Conservation (phyloP, 2,888 invertebrate species). For the Alentia gelatinosa region DNA sequence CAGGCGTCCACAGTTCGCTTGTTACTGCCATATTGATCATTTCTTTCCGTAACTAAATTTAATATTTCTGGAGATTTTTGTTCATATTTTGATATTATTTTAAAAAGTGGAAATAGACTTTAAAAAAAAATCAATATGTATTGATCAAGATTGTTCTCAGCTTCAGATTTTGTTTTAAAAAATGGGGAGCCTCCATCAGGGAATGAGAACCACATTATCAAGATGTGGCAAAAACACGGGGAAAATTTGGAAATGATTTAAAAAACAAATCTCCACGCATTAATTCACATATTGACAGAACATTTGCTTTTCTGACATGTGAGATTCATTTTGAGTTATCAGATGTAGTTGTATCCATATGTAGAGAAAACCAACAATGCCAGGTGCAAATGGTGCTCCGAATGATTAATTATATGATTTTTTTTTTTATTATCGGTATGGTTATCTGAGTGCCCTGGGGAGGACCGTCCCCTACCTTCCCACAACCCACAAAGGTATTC, state of each 20-base stretch:
- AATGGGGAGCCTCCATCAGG: background rate
- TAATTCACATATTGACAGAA: background rate
- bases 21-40: no score
- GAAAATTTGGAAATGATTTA: background rate
- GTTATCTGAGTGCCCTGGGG: background rate
- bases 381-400: background rate
- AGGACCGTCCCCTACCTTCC: background rate
- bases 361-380: background rate
- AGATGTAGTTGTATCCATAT: background rate
- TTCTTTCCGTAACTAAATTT: no score
- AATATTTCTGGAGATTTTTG: no score
- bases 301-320: background rate
- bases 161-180: no score
- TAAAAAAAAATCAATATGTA: no score
- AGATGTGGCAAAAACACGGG: background rate
- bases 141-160: no score
- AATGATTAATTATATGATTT: background rate
- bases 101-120: no score
- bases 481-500: background rate
- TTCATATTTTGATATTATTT: no score
- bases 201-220: background rate
- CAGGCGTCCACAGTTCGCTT: no score
- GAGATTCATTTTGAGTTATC: background rate
- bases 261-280: background rate
- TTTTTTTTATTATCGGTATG: background rate